Evolutionary conservation across 2,797 vertebrate species (phyloP).

Genomic region (Channa striata): DNA sequence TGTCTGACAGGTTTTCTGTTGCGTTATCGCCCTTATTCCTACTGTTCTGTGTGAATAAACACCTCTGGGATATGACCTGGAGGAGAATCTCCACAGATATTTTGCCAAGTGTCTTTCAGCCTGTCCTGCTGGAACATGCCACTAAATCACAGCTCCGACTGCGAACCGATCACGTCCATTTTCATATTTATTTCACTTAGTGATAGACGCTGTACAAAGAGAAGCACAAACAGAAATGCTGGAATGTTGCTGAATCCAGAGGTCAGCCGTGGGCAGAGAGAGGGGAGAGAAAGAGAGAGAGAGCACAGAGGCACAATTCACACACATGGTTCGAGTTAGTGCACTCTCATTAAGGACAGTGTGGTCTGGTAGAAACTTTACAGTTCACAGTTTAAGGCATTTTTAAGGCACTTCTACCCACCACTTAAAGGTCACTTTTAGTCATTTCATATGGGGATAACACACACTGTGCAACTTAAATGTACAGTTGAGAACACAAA

Average conservation of each 20-base stretch:
- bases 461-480: slow-evolving; percentile 27
- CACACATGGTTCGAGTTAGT: slow-evolving; percentile 83
- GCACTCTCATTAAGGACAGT: slow-evolving; percentile 68
- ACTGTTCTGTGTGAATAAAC: too few species aligned
- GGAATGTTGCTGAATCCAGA: slow-evolving; percentile 45
- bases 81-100: too few species aligned
- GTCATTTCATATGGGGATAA: slow-evolving; percentile 29
- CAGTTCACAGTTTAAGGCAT: slow-evolving; percentile 76
- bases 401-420: slow-evolving; percentile 57
- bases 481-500: slow-evolving; percentile 23
- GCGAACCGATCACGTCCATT: background rate
- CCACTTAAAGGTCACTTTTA: slow-evolving; percentile 58
- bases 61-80: too few species aligned
- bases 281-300: slow-evolving; percentile 23
- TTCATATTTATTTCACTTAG: slow-evolving; percentile 55
- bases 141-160: background rate
- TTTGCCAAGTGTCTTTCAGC: background rate
- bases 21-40: too few species aligned
- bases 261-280: slow-evolving; percentile 53
- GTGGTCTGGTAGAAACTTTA: slow-evolving; percentile 73
- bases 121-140: too few species aligned
- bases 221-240: slow-evolving; percentile 28
- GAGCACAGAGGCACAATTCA: slow-evolving; percentile 56
- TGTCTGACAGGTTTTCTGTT: too few species aligned
- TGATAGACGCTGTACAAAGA: slow-evolving; percentile 48